A percentile compares a stretch with the other conserved stretches of the same genome.
Conservation (phyloP, 1,140 invertebrate species). For the Asobara japonica region DNA sequence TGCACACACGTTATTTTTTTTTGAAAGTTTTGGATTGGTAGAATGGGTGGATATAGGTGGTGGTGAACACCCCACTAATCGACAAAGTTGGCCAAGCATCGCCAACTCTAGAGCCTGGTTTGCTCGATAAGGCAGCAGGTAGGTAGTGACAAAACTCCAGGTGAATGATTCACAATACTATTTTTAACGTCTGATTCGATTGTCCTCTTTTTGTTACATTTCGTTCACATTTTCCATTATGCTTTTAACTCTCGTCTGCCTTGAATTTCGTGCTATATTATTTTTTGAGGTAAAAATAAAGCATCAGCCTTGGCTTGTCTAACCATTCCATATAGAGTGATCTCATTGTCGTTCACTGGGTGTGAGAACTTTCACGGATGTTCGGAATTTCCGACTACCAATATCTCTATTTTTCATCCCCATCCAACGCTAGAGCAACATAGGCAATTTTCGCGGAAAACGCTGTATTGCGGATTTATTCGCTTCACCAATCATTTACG, state of each 20-base stretch:
- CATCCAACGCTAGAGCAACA: no score
- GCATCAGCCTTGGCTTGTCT: neutral
- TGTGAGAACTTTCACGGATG: neutral
- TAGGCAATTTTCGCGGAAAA: no score
- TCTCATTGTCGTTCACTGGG: slow-evolving; percentile 1
- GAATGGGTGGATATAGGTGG: neutral
- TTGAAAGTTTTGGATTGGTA: neutral
- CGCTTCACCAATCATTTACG: no score
- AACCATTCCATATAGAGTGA: neutral
- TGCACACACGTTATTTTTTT: no score
- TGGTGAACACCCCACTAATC: neutral
- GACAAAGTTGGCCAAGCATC: neutral
- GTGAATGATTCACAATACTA: neutral
- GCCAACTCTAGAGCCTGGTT: neutral
- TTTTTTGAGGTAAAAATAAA: neutral
- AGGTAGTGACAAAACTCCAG: no score
- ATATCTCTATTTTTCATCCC: neutral
- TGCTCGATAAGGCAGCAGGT: slow-evolving; percentile 12
- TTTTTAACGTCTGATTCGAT: neutral
- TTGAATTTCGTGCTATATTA: neutral
- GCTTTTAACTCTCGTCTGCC: neutral
- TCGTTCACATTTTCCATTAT: neutral
- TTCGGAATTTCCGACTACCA: neutral
- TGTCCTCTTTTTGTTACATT: neutral
- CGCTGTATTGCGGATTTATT: no score